Base-by-base conservation (phyloP, 2,113 vertebrate species). In the Chloroceryle aenea region DNA sequence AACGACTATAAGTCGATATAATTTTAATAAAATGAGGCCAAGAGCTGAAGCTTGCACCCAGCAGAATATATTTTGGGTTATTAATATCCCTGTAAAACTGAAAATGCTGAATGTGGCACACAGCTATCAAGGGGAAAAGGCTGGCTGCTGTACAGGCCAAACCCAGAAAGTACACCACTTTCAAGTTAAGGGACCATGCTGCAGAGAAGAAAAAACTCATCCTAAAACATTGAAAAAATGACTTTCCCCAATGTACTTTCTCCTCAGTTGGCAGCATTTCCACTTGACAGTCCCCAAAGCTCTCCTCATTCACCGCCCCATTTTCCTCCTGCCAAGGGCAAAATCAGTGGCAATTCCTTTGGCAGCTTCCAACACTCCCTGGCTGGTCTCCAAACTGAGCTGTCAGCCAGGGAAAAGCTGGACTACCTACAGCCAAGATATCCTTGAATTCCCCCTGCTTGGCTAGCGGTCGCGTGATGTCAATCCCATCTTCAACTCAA, bases 111-210 rank as follows among this genome's bases (percentile, higher is more conserved):
- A 91, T 88, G 72, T 92, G 64, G 92, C 90, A 85, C 90, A 88
- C n/a, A 47, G 80, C 84, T 90, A 55, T 23, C 91, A 78, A 78
- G 93, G 86, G 93, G 84, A 94, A 81, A 96, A 92, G 29, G 34
- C 47, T 30, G 48, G 8, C 56, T 85, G 55, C 85, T 83, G 42
- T 13, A 34, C 0, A 3, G 84, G 72, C 45, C 50, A 40, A 87
- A 61, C 11, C 21, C 79, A 62, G 63, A 14, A 74, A 80, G 71
- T 4, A 42, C 34, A 63, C 38, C 40, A n/a, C 8, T 40, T 72
- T 67, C 53, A 53, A 4, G 2, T 27, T 10, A 18, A 14, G 27
- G 9, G 32, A 40, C 13, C 0, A 1, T 53, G 30, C 62, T 62
- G 59, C 23, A 73, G 23, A n/a, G 58, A 85, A 13, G 10, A 43